Base-by-base conservation (phyloP, 2,113 vertebrate species). In the Perca fluviatilis region DNA sequence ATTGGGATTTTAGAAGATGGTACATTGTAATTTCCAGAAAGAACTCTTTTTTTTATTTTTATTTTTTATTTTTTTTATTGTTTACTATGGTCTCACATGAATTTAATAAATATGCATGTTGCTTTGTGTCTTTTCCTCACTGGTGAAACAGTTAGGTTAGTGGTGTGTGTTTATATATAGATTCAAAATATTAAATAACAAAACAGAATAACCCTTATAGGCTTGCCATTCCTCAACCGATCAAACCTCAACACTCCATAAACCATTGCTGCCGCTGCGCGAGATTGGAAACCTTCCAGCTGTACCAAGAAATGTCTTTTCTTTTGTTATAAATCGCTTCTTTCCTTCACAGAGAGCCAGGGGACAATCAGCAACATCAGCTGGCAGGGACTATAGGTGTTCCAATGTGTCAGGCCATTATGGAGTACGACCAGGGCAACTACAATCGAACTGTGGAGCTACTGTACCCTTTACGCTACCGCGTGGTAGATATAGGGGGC, bases 351-450 rank as follows among this genome's bases (percentile, higher is more conserved):
- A 97, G 97, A 88, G 79, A 88, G 27, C 95, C 97, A 0, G 77
- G 25, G 19, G 96, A 97, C 76, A 97, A 97, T 82, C 85, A 94
- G 4, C 95, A 98, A 73, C 95, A 96, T 77, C 91, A 93, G 50
- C 66, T 97, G 81, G 96, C 95, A n/a, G 79, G 16, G 3, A 16
- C 81, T 0, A 0, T 98, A 27, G 98, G 97, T 15, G 57, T 99
- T 72, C 96, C 97, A 1, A 93, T 99, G 89, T 97, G 97, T 92
- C 95, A 96, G 93, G 98, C 98, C 27, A 89, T 99, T 83, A 86
- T 96, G 23, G 98, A 97, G 88, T 97, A 96, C 61, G 91, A 97
- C 79, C 90, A 90, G 2, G 96, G 98, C 30, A 96, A 97, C 74
- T 97, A 96, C 3, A 91, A 93, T 74, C 93, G 82, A 0, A 86